Percentiles rank a stretch among this genome's conserved stretches.
Evolutionary conservation across 1,140 invertebrate species (phyloP).

Genomic region (Parasteatoda tepidariorum): DNA sequence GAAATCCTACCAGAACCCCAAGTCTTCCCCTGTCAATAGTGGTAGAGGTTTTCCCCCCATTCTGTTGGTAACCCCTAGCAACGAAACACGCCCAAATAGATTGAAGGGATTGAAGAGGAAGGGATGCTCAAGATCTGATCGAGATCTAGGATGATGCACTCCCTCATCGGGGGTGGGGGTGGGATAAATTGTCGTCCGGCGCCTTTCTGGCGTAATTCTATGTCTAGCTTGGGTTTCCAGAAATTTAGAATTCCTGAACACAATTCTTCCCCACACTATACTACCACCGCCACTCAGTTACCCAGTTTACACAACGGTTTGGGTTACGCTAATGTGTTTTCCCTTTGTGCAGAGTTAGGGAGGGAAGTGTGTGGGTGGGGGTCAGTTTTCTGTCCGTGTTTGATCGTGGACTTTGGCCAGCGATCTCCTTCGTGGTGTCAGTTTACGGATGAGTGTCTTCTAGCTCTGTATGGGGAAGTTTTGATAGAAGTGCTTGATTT

Average conservation of each 20-base stretch:
- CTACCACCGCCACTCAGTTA: background rate
- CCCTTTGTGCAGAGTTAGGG: background rate
- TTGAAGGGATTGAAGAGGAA: background rate
- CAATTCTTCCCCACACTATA: constrained; percentile 10
- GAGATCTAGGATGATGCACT: background rate
- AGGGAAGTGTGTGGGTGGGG: background rate
- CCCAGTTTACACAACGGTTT: constrained; percentile 30
- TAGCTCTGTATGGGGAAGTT: background rate
- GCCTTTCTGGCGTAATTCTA: constrained; percentile 46
- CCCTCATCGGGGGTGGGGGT: background rate
- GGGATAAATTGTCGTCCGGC: constrained; percentile 20
- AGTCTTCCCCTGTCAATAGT: background rate
- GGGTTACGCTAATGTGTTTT: constrained; percentile 50
- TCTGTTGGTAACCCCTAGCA: constrained; percentile 32
- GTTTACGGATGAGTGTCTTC: background rate
- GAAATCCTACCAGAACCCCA: background rate
- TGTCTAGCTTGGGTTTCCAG: constrained; percentile 55
- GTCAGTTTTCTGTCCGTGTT: background rate
- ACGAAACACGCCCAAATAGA: constrained; percentile 59
- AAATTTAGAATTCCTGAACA: constrained; percentile 49
- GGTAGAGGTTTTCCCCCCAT: constrained; percentile 1
- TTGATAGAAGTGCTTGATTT: background rate
- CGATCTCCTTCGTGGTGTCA: background rate
- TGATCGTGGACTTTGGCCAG: constrained; percentile 22
- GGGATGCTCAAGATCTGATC: constrained; percentile 1